These are phyloP conservation scores for Apamea crenata DNA, from an alignment of 2,888 invertebrate species.

Conservation along the genomic window DNA sequence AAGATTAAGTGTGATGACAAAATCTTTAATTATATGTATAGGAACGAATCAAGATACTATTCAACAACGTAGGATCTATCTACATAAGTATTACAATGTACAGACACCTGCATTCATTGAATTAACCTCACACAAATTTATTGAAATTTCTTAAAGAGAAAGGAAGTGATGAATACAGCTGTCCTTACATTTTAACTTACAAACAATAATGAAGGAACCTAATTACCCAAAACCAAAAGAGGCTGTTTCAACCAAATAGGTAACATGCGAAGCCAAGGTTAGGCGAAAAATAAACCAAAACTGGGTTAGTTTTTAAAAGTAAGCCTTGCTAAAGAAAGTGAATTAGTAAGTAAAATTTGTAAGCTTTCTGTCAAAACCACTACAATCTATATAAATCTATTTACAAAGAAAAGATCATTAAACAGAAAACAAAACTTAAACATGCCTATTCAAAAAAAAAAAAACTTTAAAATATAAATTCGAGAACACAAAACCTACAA, in stretches of 20 bases:
- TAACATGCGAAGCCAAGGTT: conserved; percentile 83
- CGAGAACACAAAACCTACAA: conserved; percentile 7
- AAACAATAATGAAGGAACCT: conserved; percentile 41
- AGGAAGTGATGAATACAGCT: conserved; percentile 22
- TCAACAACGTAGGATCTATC: background rate
- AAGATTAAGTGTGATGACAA: conserved; percentile 7
- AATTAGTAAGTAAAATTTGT: conserved; percentile 49
- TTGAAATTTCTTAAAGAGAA: background rate
- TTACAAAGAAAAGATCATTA: conserved; percentile 21
- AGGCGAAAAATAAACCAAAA: conserved; percentile 47
- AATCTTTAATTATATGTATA: background rate
- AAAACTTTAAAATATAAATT: conserved; percentile 11
- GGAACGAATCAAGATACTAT: background rate
- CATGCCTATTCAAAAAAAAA: conserved; percentile 7
- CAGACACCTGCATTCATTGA: conserved; percentile 18
- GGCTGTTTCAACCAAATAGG: conserved; percentile 87
- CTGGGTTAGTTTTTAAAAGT: conserved; percentile 48
- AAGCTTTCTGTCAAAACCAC: conserved; percentile 56
- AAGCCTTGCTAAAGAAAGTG: conserved; percentile 56
- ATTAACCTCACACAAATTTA: background rate
- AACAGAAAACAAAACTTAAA: conserved; percentile 18
- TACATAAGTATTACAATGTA: conserved; percentile 28
- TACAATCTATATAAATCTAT: conserved; percentile 38
- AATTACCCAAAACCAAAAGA: conserved; percentile 86
- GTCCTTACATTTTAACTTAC: conserved; percentile 24